phyloP scores from a whole-genome alignment of 2,113 vertebrate species.

The Lophotis ruficrista region DNA sequence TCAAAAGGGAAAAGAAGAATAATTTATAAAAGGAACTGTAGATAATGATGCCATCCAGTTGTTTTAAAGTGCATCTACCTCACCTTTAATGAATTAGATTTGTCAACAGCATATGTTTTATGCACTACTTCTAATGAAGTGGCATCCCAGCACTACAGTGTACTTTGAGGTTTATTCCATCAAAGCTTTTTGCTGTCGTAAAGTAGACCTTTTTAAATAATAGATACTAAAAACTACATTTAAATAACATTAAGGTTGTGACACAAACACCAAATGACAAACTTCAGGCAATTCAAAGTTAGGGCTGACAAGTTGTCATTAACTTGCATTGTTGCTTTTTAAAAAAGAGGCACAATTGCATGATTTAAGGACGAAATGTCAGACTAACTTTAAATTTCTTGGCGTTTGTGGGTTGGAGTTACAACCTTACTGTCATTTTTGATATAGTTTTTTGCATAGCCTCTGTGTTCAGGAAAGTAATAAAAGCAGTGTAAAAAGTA shows the following conservation, averaged over 20 bases:
- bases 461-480: constrained; percentile 19
- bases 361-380: constrained; percentile 74
- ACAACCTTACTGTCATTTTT: constrained; percentile 72
- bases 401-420: constrained; percentile 69
- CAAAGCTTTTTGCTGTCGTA: constrained; percentile 76
- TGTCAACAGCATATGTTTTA: constrained; percentile 82
- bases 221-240: constrained; percentile 81
- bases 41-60: constrained; percentile 79
- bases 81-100: constrained; percentile 81
- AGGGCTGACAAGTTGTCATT: constrained; percentile 71
- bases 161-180: constrained; percentile 78
- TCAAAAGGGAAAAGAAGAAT: constrained; percentile 78
- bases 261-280: constrained; percentile 80
- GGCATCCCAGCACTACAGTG: constrained; percentile 40
- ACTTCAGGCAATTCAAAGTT: constrained; percentile 74
- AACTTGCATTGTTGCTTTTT: constrained; percentile 64
- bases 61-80: constrained; percentile 79
- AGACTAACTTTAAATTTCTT: constrained; percentile 71
- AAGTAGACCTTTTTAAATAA: constrained; percentile 80
- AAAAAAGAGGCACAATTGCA: constrained; percentile 48
- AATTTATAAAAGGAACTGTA: constrained; percentile 78
- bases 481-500: not conserved
- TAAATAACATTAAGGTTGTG: constrained; percentile 82
- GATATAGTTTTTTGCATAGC: constrained; percentile 38
- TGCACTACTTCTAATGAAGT: constrained; percentile 79